A percentile compares a stretch with the other conserved stretches of the same genome.
phyloP scores from a whole-genome alignment of 1,140 invertebrate species.

The Holcopasites calliopsidis region DNA sequence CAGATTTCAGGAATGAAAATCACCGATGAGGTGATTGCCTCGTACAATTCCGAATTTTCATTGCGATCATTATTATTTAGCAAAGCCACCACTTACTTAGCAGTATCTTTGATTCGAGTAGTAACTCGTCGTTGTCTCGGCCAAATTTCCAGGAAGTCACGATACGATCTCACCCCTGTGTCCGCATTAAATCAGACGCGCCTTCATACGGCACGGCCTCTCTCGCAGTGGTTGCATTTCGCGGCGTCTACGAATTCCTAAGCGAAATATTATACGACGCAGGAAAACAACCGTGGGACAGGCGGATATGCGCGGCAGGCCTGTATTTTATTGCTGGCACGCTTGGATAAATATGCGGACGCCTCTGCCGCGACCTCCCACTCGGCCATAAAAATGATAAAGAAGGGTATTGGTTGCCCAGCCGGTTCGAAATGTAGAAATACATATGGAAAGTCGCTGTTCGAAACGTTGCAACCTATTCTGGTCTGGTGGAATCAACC shows the following conservation, averaged over 20 bases:
- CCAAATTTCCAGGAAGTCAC: conserved; percentile 45
- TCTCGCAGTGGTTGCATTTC: neutral
- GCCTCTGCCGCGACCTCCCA: conserved; percentile 71
- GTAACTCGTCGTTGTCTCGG: conserved; percentile 43
- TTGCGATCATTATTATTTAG: too few species aligned
- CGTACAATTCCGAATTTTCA: too few species aligned
- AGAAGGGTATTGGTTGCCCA: conserved; percentile 71
- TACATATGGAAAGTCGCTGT: conserved; percentile 67
- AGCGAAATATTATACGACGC: conserved; percentile 56
- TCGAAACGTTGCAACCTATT: conserved; percentile 27
- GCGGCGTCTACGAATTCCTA: conserved; percentile 46
- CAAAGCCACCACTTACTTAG: too few species aligned
- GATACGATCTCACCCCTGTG: conserved; percentile 17
- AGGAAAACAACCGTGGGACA: conserved; percentile 35
- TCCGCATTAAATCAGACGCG: conserved; percentile 46
- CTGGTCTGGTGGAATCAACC: conserved; percentile 65
- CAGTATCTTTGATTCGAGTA: too few species aligned
- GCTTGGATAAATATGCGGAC: conserved; percentile 70
- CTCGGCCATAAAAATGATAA: conserved; percentile 77
- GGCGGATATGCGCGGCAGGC: conserved; percentile 53
- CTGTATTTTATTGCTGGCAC: conserved; percentile 74
- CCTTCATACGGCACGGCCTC: neutral
- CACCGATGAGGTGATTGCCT: too few species aligned
- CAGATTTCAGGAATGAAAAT: too few species aligned
- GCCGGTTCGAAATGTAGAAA: conserved; percentile 64